Percentiles rank a stretch among this genome's conserved stretches.
Conservation (phyloP, 2,888 invertebrate species). For the Operophtera brumata region DNA sequence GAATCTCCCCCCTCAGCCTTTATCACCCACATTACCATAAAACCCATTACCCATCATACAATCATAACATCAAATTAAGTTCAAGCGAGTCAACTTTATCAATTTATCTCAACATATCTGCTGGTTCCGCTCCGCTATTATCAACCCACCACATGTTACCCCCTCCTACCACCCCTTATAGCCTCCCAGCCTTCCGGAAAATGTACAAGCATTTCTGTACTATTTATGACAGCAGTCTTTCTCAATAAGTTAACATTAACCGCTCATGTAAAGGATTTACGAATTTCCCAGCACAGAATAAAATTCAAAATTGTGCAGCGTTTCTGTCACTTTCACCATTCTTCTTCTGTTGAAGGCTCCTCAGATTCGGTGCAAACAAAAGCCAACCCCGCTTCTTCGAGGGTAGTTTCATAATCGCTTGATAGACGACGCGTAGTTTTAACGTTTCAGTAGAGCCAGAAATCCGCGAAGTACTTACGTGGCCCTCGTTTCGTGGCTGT, state of each 20-base stretch:
- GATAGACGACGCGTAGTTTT: conserved; percentile 39
- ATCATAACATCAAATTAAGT: conserved; percentile 33
- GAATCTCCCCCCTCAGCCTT: conserved; percentile 5
- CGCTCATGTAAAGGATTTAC: conserved; percentile 35
- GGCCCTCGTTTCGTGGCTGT: conserved; percentile 36
- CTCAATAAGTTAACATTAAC: conserved; percentile 50
- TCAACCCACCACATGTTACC: conserved; percentile 43
- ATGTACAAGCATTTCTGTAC: conserved; percentile 48
- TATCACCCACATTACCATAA: conserved; percentile 26
- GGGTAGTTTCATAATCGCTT: conserved; percentile 52
- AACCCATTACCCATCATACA: conserved; percentile 18
- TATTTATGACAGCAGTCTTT: conserved; percentile 49
- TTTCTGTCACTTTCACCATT: conserved; percentile 38
- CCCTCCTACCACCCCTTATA: conserved; percentile 11
- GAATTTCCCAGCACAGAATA: conserved; percentile 38
- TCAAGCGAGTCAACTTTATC: conserved; percentile 47
- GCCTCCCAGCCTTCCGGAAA: conserved; percentile 38
- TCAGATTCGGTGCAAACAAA: conserved; percentile 41
- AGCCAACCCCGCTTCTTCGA: conserved; percentile 41
- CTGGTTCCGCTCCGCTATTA: conserved; percentile 36
- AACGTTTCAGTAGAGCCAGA: conserved; percentile 36
- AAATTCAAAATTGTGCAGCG: conserved; percentile 35
- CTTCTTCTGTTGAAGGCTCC: conserved; percentile 19
- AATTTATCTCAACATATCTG: conserved; percentile 46
- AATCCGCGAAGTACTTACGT: conserved; percentile 43